phyloP scores from a whole-genome alignment of 2,113 vertebrate genomes.

The Xyliphius kryptos region DNA sequence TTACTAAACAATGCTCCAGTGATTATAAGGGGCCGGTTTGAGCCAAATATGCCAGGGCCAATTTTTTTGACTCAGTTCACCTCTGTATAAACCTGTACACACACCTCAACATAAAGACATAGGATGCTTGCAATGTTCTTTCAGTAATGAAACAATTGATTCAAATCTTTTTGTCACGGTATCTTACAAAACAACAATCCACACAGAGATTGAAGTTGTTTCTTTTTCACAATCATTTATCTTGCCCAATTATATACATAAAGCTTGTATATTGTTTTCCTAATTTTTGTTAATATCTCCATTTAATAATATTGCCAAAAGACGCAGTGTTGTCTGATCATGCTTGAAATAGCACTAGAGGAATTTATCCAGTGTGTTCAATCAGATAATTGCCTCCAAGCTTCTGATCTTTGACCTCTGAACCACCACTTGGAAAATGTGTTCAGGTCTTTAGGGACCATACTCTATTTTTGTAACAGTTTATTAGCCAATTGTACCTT shows the following conservation, averaged over 20 bases:
- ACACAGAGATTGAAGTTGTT: too few species aligned
- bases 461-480: neutral
- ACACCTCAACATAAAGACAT: too few species aligned
- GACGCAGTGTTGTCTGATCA: neutral
- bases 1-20: too few species aligned
- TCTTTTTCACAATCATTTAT: too few species aligned
- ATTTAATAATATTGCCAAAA: neutral
- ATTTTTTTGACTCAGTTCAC: too few species aligned
- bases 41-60: too few species aligned
- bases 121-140: neutral
- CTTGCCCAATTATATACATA: neutral
- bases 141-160: neutral
- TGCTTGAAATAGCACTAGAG: neutral
- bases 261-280: neutral
- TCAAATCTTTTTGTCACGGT: too few species aligned
- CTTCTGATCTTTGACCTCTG: neutral
- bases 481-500: neutral
- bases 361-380: neutral
- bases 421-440: neutral
- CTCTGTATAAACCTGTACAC: too few species aligned
- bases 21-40: too few species aligned
- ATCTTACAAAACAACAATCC: too few species aligned
- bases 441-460: neutral
- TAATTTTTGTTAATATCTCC: neutral
- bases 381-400: neutral